Evolutionary conservation across 2,797 vertebrate genomes (phyloP), one percentile per base, ranked within the genome.

Genomic region (Melanotaenia nigrans): DNA sequence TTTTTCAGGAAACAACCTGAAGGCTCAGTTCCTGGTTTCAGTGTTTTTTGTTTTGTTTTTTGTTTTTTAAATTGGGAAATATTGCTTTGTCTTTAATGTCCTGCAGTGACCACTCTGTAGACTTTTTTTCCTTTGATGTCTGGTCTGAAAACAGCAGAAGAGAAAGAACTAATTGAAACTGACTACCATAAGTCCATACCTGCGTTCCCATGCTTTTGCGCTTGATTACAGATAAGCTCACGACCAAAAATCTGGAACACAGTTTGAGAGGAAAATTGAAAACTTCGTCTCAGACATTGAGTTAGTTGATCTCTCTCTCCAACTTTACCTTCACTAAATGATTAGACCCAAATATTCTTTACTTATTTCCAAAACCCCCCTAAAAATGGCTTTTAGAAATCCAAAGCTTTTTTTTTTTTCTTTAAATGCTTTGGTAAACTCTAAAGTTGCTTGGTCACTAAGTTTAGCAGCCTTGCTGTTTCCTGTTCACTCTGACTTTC

Each of bases 221-320:
- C 40, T 32, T 42, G 65, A 45, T 51, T 11, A 24, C 10, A 51
- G 10, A 24, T 56, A 28, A 56, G 51, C 64, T 56, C 0, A n/a
- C n/a, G 35, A 56, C 7, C 22, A 24, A 22, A 22, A 42, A 36
- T 28, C 53, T 42, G 64, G 40, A 24, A 24, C 11, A 10, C 4
- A 51, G 49, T 51, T 22, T 56, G 64, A 66, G 35, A 56, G 18
- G 7, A 12, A 66, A 56, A 55, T 9, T 40, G 13, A 54, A 40
- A 66, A 53, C 10, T 38, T 66, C 42, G 14, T 24, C 10, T 42
- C n/a, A 40, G 22, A 54, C 4, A 3, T 5, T 45, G 42, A 45
- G 42, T 3, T 20, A 3, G 42, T 45, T 54, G 47, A 22, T 51
- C 47, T 51, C 3, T 4, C n/a, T 22, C 9, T 22, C 47, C 47